Percentiles rank a stretch among this genome's conserved stretches.
Conservation (phyloP, 1,140 invertebrate genomes). For the Himalopsyche phryganea region DNA sequence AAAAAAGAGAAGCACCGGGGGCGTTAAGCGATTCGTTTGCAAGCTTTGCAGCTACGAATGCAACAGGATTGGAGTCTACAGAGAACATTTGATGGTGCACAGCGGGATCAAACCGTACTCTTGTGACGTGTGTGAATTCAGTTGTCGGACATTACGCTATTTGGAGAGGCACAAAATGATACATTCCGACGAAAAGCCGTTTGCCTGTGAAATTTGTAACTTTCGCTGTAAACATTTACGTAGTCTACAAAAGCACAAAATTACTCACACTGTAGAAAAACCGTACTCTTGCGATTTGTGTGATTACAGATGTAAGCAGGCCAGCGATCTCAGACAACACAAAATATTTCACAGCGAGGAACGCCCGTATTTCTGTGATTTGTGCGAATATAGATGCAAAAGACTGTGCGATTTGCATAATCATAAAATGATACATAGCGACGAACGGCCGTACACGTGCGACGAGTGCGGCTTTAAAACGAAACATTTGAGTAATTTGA, state of each 20-base stretch:
- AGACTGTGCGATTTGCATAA: constrained; percentile 4
- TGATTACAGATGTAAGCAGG: constrained; percentile 1
- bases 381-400: constrained; percentile 1
- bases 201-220: constrained; percentile 3
- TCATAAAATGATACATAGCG: constrained; percentile 4
- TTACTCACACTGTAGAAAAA: constrained; percentile 10
- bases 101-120: no score
- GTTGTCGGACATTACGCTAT: not conserved
- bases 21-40: no score
- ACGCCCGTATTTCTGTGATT: not conserved
- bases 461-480: not conserved
- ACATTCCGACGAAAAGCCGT: not conserved
- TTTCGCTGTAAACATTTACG: not conserved
- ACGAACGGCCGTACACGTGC: constrained; percentile 1
- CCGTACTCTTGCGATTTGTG: constrained; percentile 10
- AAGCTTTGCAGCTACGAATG: no score
- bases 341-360: constrained; percentile 3
- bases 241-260: constrained; percentile 11
- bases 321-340: constrained; percentile 1
- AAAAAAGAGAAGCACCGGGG: no score
- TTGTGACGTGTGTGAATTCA: no score
- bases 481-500: not conserved
- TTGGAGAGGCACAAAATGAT: not conserved
- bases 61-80: no score
- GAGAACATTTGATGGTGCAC: no score